Percentiles rank a stretch among this genome's conserved stretches.
These are phyloP conservation scores for Mesoclemmys tuberculata DNA, from an alignment of 2,113 vertebrate species.

Conservation along the genomic window DNA sequence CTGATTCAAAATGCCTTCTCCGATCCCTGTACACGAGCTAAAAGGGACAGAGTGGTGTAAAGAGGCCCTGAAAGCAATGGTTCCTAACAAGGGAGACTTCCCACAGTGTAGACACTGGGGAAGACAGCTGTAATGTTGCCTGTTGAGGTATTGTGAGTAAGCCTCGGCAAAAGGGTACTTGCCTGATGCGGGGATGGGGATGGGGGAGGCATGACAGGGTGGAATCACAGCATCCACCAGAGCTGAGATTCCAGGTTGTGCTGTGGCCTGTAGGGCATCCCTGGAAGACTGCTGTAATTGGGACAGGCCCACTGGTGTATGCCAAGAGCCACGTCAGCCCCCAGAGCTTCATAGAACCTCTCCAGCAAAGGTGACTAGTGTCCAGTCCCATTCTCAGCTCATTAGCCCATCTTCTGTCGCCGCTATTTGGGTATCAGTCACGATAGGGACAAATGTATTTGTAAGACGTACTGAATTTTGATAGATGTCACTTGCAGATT, in stretches of 20 bases:
- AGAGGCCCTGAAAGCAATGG: background rate
- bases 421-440: background rate
- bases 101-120: background rate
- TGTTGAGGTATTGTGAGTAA: background rate
- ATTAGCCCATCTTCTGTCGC: background rate
- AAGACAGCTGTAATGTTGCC: background rate
- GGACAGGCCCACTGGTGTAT: background rate
- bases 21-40: background rate
- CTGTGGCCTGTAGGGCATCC: background rate
- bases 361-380: fast-evolving
- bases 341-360: fast-evolving
- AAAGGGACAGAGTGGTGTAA: background rate
- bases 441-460: background rate
- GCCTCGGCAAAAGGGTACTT: background rate
- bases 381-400: background rate
- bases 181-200: fast-evolving
- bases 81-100: background rate
- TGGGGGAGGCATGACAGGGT: background rate
- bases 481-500: background rate
- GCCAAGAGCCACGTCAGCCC: background rate
- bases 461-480: background rate
- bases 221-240: background rate
- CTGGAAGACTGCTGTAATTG: background rate
- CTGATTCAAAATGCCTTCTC: background rate
- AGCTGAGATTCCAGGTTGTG: background rate